Conservation (phyloP, 2,113 vertebrate genomes). For the Nansenia antarctica region DNA sequence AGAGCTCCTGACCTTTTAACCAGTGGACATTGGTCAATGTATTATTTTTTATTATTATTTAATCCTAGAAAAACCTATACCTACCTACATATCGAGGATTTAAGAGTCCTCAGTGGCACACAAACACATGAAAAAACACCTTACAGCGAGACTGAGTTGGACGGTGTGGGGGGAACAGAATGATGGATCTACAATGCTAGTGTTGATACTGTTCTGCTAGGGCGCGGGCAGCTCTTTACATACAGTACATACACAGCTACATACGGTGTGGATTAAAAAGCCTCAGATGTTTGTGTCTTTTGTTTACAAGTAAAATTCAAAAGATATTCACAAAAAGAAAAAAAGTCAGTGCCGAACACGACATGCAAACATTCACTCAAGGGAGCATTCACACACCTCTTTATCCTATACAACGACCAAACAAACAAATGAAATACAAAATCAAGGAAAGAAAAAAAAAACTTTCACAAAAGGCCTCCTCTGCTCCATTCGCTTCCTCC, state of each 20-base stretch:
- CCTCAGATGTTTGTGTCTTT: no score
- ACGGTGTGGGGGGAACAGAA: constrained; percentile 60
- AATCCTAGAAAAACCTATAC: no score
- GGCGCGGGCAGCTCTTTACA: constrained; percentile 27
- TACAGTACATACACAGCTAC: neutral
- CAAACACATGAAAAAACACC: constrained; percentile 80
- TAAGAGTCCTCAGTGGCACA: no score
- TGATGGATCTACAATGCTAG: constrained; percentile 30
- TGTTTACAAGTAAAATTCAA: neutral
- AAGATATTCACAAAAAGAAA: constrained; percentile 6
- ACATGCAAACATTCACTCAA: constrained; percentile 24
- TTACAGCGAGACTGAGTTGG: constrained; percentile 65
- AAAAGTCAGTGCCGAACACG: constrained; percentile 1
- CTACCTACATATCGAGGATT: no score
- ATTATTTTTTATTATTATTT: no score
- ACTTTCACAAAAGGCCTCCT: neutral
- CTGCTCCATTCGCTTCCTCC: neutral
- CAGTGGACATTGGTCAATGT: no score
- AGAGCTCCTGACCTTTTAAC: no score
- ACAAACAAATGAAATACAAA: neutral
- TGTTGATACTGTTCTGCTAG: constrained; percentile 3
- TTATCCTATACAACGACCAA: neutral
- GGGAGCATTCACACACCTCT: neutral
- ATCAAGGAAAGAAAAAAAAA: neutral
- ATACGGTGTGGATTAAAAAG: neutral